Percentiles rank a stretch among this genome's conserved stretches.
phyloP scores from a whole-genome alignment of 2,888 invertebrate genomes.

The Dolichopus griseipennis region DNA sequence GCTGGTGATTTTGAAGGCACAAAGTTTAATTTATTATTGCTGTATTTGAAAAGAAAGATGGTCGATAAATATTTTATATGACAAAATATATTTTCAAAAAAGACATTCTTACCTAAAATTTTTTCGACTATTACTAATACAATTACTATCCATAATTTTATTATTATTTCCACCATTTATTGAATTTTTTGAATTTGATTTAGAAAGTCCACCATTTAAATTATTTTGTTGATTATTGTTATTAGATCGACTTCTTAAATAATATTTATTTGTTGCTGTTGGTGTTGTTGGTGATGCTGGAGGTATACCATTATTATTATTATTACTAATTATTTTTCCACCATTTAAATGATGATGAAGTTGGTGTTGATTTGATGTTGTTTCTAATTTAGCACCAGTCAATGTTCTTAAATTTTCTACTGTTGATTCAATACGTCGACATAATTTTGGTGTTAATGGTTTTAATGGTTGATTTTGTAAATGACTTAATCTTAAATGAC shows the following conservation, averaged over 20 bases:
- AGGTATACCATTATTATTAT: constrained; percentile 17
- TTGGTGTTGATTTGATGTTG: constrained; percentile 20
- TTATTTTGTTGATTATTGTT: constrained; percentile 21
- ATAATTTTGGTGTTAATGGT: constrained; percentile 40
- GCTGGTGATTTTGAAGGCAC: constrained; percentile 27
- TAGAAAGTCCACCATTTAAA: constrained; percentile 7
- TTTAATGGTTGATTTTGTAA: constrained; percentile 28
- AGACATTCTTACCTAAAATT: neutral
- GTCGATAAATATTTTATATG: no score
- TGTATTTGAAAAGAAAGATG: neutral
- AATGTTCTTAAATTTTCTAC: constrained; percentile 14
- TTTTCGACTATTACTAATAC: neutral
- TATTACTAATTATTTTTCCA: constrained; percentile 7
- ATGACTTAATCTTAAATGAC: constrained; percentile 9
- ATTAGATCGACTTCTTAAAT: constrained; percentile 25
- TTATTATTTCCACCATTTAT: constrained; percentile 15
- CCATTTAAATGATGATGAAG: constrained; percentile 13
- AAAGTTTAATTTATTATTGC: constrained; percentile 14
- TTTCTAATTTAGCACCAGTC: constrained; percentile 19
- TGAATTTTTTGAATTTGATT: constrained; percentile 26
- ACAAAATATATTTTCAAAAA: no score
- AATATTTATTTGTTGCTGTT: constrained; percentile 9
- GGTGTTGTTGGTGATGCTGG: constrained; percentile 22
- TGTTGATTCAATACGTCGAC: constrained; percentile 38
- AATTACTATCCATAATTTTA: neutral